phyloP scores from a whole-genome alignment of 2,888 invertebrate genomes.

The Cremastinae sp. region DNA sequence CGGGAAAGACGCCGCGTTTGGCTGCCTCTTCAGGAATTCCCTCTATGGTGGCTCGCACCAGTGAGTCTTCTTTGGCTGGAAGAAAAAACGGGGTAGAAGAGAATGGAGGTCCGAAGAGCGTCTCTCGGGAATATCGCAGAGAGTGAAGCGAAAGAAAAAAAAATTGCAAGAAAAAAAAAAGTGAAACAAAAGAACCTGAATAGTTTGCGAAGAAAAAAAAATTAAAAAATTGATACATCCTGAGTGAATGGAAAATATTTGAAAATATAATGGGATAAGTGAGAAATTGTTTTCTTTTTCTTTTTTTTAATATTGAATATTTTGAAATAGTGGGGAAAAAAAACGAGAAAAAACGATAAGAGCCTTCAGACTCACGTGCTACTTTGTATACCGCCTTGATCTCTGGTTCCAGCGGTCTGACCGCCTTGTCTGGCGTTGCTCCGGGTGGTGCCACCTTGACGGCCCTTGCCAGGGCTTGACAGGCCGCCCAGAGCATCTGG shows the following conservation, averaged over 20 bases:
- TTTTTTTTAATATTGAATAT: too few species aligned
- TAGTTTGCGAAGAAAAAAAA: too few species aligned
- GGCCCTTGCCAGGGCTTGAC: conserved; percentile 91
- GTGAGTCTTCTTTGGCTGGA: conserved; percentile 87
- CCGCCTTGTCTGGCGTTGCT: conserved; percentile 82
- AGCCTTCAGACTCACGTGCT: conserved; percentile 83
- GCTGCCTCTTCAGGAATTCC: conserved; percentile 90
- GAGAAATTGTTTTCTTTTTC: too few species aligned
- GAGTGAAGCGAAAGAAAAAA: neutral
- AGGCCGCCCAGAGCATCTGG: conserved; percentile 96
- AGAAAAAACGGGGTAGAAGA: conserved; percentile 35
- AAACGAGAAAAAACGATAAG: conserved; percentile 29
- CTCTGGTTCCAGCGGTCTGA: conserved; percentile 86
- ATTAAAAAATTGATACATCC: conserved; percentile 1
- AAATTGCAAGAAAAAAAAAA: too few species aligned
- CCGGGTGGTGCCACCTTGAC: conserved; percentile 85
- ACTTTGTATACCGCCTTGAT: conserved; percentile 88
- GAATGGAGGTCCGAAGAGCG: conserved; percentile 5
- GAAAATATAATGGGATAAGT: neutral
- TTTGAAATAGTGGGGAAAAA: neutral
- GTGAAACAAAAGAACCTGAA: too few species aligned
- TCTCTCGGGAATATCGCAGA: neutral
- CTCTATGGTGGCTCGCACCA: conserved; percentile 89
- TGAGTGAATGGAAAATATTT: conserved; percentile 26
- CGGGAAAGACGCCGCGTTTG: conserved; percentile 92